Evolutionary conservation across 2,113 vertebrate species (phyloP), one percentile per base, ranked within the genome.

Genomic region (Pseudorhombus dupliciocellatus): DNA sequence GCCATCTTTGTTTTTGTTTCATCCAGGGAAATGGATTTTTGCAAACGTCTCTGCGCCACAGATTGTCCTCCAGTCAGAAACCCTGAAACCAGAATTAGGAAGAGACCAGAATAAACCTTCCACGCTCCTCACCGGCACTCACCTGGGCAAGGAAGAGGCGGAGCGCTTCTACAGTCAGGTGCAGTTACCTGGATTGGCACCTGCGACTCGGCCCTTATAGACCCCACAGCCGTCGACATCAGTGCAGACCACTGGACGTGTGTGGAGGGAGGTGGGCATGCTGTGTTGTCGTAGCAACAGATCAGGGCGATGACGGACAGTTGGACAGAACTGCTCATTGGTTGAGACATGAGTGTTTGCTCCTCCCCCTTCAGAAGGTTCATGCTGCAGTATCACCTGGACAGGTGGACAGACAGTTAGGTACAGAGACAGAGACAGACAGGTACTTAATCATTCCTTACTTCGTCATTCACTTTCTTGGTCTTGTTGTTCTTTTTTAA

Each of bases 11-110:
- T 93, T 83, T 93, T 95, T 31, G 92, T 91, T 24, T 93, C 87
- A 3, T 95, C 95, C 87, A 96, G 72, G 30, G 95, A 96, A n/a
- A 94, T 79, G 0, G 95, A 94, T 72, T 94, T 95, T 91, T 95
- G 90, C 22, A 96, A 92, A 65, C 59, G 84, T 28, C 84, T 62
- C 12, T 52, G 53, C 28, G 57, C 63, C 37, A 51, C 54, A 0
- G 31, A 25, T 14, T 30, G 11, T 59, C 53, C 61, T 28, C 25
- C 66, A 11, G 4, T 30, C 1, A 46, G 50, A 10, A 52, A 21
- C 4, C 61, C 86, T 88, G 21, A 37, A 52, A 64, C 25, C 28
- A 77, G 24, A 71, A 57, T 28, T 0, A 18, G 7, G 5, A 37
- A 6, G 7, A 22, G 16, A 56, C 63, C 31, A 24, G 37, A 61